Conservation (phyloP, 1,140 invertebrate species). For the Chironomus tepperi region DNA sequence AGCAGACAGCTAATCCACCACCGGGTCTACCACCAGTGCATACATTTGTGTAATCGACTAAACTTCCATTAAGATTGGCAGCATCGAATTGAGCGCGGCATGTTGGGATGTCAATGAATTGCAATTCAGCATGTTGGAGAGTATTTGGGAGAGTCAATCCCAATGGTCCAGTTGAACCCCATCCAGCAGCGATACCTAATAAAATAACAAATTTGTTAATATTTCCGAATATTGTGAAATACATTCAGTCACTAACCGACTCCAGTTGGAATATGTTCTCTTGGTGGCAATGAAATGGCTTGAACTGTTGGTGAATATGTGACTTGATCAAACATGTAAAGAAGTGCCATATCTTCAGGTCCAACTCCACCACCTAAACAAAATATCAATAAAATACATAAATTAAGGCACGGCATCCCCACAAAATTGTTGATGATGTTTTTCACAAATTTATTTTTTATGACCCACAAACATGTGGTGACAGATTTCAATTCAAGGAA, state of each 20-base stretch:
- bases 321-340: constrained; percentile 33
- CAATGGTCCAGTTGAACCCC: constrained; percentile 36
- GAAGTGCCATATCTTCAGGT: constrained; percentile 35
- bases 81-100: constrained; percentile 30
- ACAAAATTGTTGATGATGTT: no score
- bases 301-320: constrained; percentile 32
- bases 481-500: no score
- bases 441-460: no score
- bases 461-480: no score
- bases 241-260: not conserved
- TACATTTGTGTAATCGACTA: constrained; percentile 40
- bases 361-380: constrained; percentile 31
- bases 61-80: constrained; percentile 29
- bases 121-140: constrained; percentile 35
- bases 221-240: no score
- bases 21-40: constrained; percentile 44
- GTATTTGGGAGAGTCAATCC: constrained; percentile 35
- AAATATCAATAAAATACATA: no score
- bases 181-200: constrained; percentile 36
- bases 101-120: constrained; percentile 29
- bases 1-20: constrained; percentile 45
- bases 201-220: no score
- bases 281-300: constrained; percentile 31
- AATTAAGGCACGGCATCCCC: no score
- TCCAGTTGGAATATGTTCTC: constrained; percentile 31